phyloP scores from a whole-genome alignment of 2,113 vertebrate genomes.

The Embiotoca jacksoni region DNA sequence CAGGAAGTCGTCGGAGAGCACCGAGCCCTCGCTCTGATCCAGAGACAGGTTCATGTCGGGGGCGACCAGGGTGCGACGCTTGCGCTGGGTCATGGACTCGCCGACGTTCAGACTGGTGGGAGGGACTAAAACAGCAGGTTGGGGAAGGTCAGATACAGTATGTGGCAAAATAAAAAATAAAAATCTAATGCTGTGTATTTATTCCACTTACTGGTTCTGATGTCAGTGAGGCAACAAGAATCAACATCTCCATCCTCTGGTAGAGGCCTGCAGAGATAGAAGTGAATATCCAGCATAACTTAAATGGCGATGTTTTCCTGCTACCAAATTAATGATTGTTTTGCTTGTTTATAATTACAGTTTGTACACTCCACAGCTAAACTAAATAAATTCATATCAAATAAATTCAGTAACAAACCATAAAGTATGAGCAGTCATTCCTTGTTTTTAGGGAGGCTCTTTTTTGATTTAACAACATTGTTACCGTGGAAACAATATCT shows the following conservation, averaged over 20 bases:
- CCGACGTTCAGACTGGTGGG: constrained; percentile 88
- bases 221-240: constrained; percentile 86
- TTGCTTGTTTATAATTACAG: neutral
- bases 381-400: neutral
- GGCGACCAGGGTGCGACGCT: constrained; percentile 92
- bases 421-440: neutral
- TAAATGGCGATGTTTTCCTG: neutral
- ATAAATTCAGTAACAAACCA: neutral
- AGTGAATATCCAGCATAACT: neutral
- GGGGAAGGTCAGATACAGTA: neutral
- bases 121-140: constrained; percentile 82
- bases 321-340: neutral
- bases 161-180: accelerated
- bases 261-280: constrained; percentile 83
- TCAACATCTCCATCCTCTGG: constrained; percentile 90
- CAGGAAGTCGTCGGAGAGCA: constrained; percentile 93
- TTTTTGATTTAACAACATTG: constrained; percentile 1
- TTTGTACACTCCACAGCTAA: neutral
- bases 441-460: neutral
- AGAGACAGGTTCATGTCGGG: constrained; percentile 96
- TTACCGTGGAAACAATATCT: constrained; percentile 8
- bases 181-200: neutral
- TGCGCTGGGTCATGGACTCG: constrained; percentile 80
- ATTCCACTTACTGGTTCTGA: constrained; percentile 86
- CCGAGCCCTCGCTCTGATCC: constrained; percentile 95